Evolutionary conservation across 2,888 invertebrate genomes (phyloP), one percentile per base, ranked within the genome.

Genomic region (Tuta absoluta): DNA sequence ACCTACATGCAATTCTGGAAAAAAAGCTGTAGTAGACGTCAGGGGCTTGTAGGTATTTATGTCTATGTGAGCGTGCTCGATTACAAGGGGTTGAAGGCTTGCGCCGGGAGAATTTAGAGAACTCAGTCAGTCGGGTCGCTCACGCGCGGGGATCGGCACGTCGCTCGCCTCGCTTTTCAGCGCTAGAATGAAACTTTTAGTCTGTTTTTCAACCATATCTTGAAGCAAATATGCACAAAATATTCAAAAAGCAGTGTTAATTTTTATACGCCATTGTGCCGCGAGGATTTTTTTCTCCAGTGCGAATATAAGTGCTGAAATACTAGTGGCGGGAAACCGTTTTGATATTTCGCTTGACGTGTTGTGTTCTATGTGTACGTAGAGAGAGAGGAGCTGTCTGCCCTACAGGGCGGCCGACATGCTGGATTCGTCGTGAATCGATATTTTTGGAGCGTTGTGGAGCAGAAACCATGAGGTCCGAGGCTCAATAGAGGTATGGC

Each of bases 281-380:
- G 70, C 66, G 68, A 66, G 68, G 66, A 68, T 67, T 76, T 73
- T 74, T 69, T 62, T 51, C 63, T 59, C 66, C 65, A 76, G 82
- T 85, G 81, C 67, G 67, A 69, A 74, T 73, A 69, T 74, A 81
- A 82, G 87, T 87, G 86, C 75, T 83, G 76, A 85, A 88, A 85
- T 85, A 87, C 82, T 86, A 89, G 91, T 91, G 91, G 91, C 91
- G 91, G 91, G 91, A 91, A 91, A 91, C 87, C 84, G 87, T 89
- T 90, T 85, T 87, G 86, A 89, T 89, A 89, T 88, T 89, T 88
- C 85, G 85, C 85, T 85, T 90, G 91, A 89, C 91, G 89, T 91
- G 91, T 88, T 85, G 89, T 89, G 89, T 89, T 81, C 84, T 91
- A 89, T 90, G 90, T 91, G 89, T 89, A 85, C 82, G 78, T 88